phyloP scores from a whole-genome alignment of 2,113 vertebrate genomes.

The Eretmochelys imbricata region DNA sequence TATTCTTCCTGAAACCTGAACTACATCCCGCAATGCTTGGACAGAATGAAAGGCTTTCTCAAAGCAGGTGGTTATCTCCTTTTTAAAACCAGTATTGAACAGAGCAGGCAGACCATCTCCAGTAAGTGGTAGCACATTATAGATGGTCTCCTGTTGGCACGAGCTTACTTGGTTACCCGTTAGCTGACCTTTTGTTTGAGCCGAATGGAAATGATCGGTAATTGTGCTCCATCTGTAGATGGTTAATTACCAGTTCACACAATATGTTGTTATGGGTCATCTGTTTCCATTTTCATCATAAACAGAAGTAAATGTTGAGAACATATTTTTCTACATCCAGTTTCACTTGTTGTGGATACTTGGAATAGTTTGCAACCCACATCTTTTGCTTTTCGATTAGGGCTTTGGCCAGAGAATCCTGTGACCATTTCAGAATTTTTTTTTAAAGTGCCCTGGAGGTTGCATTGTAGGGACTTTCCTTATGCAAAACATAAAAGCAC shows the following conservation, averaged over 20 bases:
- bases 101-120: background rate
- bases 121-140: background rate
- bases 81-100: background rate
- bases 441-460: constrained; percentile 64
- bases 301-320: constrained; percentile 77
- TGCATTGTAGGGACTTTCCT: constrained; percentile 71
- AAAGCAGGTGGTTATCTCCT: background rate
- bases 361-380: constrained; percentile 77
- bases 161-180: background rate
- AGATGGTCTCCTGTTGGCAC: background rate
- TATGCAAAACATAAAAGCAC: constrained; percentile 79
- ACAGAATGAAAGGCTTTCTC: background rate
- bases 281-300: constrained; percentile 78
- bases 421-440: constrained; percentile 48
- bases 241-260: constrained; percentile 69
- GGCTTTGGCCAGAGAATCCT: constrained; percentile 51
- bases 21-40: background rate
- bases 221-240: constrained; percentile 58
- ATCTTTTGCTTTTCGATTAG: constrained; percentile 75
- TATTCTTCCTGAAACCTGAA: background rate
- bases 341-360: constrained; percentile 81
- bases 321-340: constrained; percentile 74
- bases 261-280: constrained; percentile 52
- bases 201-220: constrained; percentile 25
- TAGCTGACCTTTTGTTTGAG: constrained; percentile 43